Conservation (phyloP, 2,888 invertebrate genomes). For the Drosophila fungiperda region DNA sequence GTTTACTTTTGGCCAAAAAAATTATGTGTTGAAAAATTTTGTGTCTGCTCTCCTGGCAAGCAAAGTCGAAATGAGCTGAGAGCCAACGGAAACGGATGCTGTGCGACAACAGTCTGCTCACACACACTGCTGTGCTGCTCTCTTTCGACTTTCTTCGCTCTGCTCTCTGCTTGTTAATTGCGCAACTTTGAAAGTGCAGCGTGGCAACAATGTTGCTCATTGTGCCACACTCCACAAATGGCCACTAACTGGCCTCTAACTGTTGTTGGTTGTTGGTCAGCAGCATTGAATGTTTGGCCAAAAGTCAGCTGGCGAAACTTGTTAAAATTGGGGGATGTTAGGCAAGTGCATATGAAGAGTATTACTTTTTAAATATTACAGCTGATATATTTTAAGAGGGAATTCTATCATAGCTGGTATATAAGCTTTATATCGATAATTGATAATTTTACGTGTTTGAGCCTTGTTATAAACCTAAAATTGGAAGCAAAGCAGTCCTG, state of each 20-base stretch:
- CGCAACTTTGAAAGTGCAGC: slow-evolving; percentile 62
- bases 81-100: slow-evolving; percentile 54
- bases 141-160: slow-evolving; percentile 22
- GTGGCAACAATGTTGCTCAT: slow-evolving; percentile 40
- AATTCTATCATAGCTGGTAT: neutral
- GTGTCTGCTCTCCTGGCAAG: slow-evolving; percentile 47
- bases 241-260: slow-evolving; percentile 55
- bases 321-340: slow-evolving; percentile 32
- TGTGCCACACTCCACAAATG: slow-evolving; percentile 60
- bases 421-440: neutral
- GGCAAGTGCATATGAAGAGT: slow-evolving; percentile 4
- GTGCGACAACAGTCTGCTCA: slow-evolving; percentile 22
- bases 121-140: slow-evolving; percentile 13
- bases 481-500: neutral
- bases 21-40: slow-evolving; percentile 42
- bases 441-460: neutral
- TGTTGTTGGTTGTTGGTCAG: slow-evolving; percentile 41
- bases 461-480: neutral
- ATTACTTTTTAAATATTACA: slow-evolving; percentile 5
- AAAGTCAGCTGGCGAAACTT: slow-evolving; percentile 42
- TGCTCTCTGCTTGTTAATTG: slow-evolving; percentile 50
- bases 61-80: slow-evolving; percentile 55
- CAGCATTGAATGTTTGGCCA: slow-evolving; percentile 28
- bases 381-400: neutral
- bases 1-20: slow-evolving; percentile 62